Evolutionary conservation across 2,797 vertebrate genomes (phyloP), one percentile per base, ranked within the genome.

Genomic region (Pangasius macronema): DNA sequence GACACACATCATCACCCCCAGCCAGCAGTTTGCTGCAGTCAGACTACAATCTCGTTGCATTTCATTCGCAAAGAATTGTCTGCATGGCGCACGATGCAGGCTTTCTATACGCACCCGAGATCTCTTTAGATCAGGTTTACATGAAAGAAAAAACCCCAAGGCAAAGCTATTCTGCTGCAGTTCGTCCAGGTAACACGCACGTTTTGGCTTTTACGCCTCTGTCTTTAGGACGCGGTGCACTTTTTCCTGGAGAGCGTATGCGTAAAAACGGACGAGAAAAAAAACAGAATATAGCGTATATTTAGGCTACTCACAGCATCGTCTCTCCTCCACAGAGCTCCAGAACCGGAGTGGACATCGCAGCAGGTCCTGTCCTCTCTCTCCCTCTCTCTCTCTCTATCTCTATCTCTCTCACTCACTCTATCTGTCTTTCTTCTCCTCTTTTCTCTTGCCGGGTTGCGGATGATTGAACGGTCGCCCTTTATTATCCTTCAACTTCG

Each of bases 301-400:
- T 61, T 61, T 42, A 3, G 65, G 33, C 91, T 97, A 98, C 98
- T 99, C 95, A 99, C 98, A 97, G 97, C 97, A 96, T 85, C 84
- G 49, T 97, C 94, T 97, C 96, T 96, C 95, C 96, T 96, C 96
- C 97, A 97, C 97, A 96, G 95, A 97, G 95, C 95, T 96, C 97
- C 96, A 95, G 94, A 94, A 95, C 92, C 92, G 94, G 96, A 95
- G 95, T 95, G 96, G 96, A 96, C 97, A 98, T 98, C 93, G 96
- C 97, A 97, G 95, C 95, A 94, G 95, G 57, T 77, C 61, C 75
- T 67, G 61, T 94, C 95, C 94, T 93, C 91, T 42, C 42, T 42
- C 91, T 90, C 92, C 80, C 61, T 79, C 85, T 49, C 39, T 65
- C 36, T 80, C 49, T 33, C 46, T 77, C 49, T 53, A 22, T 53